Evolutionary conservation across 2,888 invertebrate genomes (phyloP).

Genomic region (Sarcophaga carnaria): DNA sequence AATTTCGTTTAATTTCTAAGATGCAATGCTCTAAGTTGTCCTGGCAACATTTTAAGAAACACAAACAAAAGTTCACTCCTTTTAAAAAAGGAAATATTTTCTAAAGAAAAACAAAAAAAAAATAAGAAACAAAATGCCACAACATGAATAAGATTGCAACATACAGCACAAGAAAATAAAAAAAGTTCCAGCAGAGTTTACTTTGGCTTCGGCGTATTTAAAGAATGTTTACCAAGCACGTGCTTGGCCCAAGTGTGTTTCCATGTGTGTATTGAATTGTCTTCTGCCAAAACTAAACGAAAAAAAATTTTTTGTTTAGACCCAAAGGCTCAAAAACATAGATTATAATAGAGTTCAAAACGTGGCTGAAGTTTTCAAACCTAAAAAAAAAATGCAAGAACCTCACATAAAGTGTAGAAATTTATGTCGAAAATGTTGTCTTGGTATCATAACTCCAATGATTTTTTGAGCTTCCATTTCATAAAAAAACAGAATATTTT

Average conservation of each 20-base stretch:
- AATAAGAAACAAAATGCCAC: too few species aligned
- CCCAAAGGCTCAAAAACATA: neutral
- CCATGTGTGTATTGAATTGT: too few species aligned
- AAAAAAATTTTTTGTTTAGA: too few species aligned
- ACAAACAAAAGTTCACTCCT: constrained; percentile 43
- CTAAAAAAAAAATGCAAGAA: too few species aligned
- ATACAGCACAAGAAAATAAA: neutral
- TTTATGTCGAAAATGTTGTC: constrained; percentile 4
- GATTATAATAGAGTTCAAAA: neutral
- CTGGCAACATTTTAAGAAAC: constrained; percentile 17
- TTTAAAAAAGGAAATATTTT: constrained; percentile 12
- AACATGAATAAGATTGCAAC: neutral
- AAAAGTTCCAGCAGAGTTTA: too few species aligned
- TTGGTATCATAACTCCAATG: constrained; percentile 18
- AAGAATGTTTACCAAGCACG: too few species aligned
- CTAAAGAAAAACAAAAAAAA: neutral
- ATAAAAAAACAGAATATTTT: neutral
- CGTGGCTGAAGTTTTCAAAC: neutral
- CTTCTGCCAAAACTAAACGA: too few species aligned
- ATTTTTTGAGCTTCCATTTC: neutral
- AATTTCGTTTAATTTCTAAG: neutral
- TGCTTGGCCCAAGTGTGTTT: too few species aligned
- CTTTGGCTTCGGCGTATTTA: too few species aligned
- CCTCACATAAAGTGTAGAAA: neutral
- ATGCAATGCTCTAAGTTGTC: neutral